phyloP scores from a whole-genome alignment of 2,797 vertebrate species.

The Amblyraja radiata region DNA sequence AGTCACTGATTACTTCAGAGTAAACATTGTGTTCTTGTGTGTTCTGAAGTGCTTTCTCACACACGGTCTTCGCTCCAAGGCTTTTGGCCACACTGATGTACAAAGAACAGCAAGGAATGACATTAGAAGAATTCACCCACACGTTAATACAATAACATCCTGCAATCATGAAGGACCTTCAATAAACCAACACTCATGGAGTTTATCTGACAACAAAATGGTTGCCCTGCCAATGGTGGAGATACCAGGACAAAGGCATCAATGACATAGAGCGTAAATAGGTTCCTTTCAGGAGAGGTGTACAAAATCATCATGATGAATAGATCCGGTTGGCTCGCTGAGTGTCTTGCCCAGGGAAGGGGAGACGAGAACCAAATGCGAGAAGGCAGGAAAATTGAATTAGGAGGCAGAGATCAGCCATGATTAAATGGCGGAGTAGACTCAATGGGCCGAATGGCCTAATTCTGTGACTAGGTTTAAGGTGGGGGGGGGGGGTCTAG shows the following conservation, averaged over 20 bases:
- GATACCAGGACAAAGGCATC: not conserved
- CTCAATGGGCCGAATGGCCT: too few species aligned
- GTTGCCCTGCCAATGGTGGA: too few species aligned
- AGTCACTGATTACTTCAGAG: slow-evolving; percentile 75
- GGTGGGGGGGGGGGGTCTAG: too few species aligned
- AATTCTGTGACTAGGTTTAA: too few species aligned
- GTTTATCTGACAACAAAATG: not conserved
- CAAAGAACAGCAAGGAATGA: not conserved
- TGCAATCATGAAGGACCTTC: not conserved
- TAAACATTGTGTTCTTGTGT: slow-evolving; percentile 59
- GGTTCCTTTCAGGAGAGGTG: not conserved
- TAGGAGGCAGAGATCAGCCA: too few species aligned
- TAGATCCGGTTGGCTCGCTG: too few species aligned
- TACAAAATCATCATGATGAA: too few species aligned
- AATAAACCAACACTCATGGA: not conserved
- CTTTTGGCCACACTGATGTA: slow-evolving; percentile 70
- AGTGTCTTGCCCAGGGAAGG: too few species aligned
- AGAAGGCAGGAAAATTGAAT: too few species aligned
- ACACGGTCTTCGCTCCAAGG: slow-evolving; percentile 72
- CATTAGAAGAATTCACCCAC: not conserved
- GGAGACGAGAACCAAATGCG: not conserved
- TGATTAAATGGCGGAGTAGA: too few species aligned
- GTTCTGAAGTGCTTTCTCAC: slow-evolving; percentile 66
- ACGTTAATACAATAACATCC: not conserved
- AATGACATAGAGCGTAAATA: not conserved